phyloP scores from a whole-genome alignment of 2,888 invertebrate genomes.

The Chrysolina oricalcia region DNA sequence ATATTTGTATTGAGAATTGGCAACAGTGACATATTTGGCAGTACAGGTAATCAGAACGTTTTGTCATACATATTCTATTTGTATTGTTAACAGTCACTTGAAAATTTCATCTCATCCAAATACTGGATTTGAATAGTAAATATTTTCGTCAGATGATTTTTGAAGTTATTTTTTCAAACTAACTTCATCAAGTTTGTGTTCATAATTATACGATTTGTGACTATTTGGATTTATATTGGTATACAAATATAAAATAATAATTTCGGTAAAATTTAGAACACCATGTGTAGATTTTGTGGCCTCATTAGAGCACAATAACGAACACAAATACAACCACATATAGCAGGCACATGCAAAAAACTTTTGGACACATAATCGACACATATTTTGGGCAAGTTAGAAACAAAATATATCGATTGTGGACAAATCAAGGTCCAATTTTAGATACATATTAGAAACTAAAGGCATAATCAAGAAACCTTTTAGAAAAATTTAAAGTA shows the following conservation, averaged over 20 bases:
- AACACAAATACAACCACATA: too few species aligned
- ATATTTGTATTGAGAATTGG: too few species aligned
- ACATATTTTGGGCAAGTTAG: neutral
- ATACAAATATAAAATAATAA: conserved; percentile 16
- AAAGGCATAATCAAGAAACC: neutral
- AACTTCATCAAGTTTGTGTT: conserved; percentile 1
- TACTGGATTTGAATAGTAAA: too few species aligned
- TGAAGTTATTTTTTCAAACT: neutral
- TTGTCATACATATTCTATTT: too few species aligned
- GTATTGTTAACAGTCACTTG: too few species aligned
- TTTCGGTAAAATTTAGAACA: conserved; percentile 21
- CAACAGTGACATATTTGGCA: too few species aligned
- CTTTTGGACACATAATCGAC: too few species aligned
- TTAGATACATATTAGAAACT: neutral
- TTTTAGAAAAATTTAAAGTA: neutral
- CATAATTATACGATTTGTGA: conserved; percentile 6
- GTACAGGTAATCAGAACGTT: too few species aligned
- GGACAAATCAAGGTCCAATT: neutral
- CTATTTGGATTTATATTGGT: conserved; percentile 11
- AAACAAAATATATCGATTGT: neutral
- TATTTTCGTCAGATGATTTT: too few species aligned
- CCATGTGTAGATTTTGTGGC: conserved; percentile 12
- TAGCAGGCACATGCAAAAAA: too few species aligned
- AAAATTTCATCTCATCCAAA: too few species aligned
- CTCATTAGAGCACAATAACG: too few species aligned